A percentile compares a stretch with the other conserved stretches of the same genome.
Conservation (phyloP, 2,113 vertebrate species). For the Recurvirostra avosetta region DNA sequence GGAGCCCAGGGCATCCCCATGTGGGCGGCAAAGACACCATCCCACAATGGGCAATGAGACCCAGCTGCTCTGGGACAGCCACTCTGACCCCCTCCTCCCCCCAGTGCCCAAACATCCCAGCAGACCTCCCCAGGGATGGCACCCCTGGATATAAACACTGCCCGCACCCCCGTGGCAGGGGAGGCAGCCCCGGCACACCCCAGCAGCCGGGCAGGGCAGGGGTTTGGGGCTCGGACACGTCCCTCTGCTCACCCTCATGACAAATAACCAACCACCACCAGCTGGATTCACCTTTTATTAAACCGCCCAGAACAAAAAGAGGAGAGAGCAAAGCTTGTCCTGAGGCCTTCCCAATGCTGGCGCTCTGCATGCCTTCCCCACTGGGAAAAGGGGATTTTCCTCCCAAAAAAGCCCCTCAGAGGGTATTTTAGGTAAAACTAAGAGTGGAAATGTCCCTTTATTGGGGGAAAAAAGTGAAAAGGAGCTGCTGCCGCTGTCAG, state of each 20-base stretch:
- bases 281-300: constrained; percentile 48
- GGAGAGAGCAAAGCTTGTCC: background rate
- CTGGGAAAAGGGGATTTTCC: background rate
- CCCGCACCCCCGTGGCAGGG: rapidly evolving
- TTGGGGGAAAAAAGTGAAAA: background rate
- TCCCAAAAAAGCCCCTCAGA: background rate
- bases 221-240: background rate
- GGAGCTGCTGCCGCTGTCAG: background rate
- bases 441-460: background rate
- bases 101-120: background rate
- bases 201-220: background rate
- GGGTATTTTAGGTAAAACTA: background rate
- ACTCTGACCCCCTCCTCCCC: no score
- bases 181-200: background rate
- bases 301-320: constrained; percentile 16
- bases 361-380: background rate
- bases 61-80: background rate
- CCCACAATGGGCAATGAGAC: rapidly evolving
- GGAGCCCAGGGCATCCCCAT: background rate
- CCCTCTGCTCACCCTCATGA: background rate
- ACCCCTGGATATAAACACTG: background rate
- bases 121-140: background rate
- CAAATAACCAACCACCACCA: background rate
- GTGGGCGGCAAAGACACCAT: background rate
- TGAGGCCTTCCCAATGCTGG: background rate